Percentiles rank a stretch among this genome's conserved stretches.
Conservation (phyloP, 2,888 invertebrate genomes). For the Hipparchia semele region DNA sequence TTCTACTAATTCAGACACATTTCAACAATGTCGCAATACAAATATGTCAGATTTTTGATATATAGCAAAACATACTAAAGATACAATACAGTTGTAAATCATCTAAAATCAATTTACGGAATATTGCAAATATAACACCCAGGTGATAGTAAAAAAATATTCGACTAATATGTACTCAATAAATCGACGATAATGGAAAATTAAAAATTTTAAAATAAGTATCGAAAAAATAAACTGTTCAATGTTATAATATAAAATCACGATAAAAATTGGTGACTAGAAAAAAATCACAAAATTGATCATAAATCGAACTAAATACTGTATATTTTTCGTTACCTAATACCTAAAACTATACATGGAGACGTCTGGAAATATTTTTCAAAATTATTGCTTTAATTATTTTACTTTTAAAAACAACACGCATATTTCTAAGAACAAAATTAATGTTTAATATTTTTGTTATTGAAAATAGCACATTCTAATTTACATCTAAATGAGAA, state of each 20-base stretch:
- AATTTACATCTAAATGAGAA: constrained; percentile 8
- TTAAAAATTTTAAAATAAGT: constrained; percentile 2
- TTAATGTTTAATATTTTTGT: neutral
- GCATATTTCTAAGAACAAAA: neutral
- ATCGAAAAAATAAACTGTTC: neutral
- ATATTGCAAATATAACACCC: constrained; percentile 30
- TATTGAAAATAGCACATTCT: neutral
- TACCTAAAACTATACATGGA: constrained; percentile 24
- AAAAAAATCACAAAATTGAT: constrained; percentile 50
- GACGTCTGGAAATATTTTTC: constrained; percentile 24
- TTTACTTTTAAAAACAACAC: neutral
- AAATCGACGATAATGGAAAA: neutral
- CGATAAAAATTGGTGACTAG: constrained; percentile 50
- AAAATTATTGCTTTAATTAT: constrained; percentile 1
- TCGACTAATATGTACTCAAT: neutral
- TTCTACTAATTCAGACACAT: constrained; percentile 57
- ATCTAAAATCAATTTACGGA: constrained; percentile 47
- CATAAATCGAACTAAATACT: constrained; percentile 36
- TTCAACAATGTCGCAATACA: constrained; percentile 58
- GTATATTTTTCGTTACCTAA: constrained; percentile 29
- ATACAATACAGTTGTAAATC: constrained; percentile 41
- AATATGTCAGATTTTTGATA: constrained; percentile 39
- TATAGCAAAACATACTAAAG: constrained; percentile 50
- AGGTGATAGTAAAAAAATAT: constrained; percentile 8
- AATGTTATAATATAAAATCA: constrained; percentile 30